Evolutionary conservation across 2,888 invertebrate species (phyloP).

Genomic region (Embidobia sp.): DNA sequence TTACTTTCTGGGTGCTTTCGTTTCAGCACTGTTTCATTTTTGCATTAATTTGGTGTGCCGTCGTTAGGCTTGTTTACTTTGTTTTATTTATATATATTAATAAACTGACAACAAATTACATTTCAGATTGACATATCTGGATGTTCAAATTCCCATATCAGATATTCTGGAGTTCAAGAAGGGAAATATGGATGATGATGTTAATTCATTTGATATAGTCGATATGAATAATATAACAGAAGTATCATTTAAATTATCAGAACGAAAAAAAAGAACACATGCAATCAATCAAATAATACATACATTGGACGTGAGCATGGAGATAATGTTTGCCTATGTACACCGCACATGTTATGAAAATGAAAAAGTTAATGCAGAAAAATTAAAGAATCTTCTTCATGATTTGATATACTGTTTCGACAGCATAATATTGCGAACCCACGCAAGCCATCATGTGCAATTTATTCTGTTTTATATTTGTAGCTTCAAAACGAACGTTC

Average conservation of each 20-base stretch:
- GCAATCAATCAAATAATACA: slow-evolving; percentile 82
- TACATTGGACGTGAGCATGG: slow-evolving; percentile 90
- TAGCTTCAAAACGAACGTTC: slow-evolving; percentile 84
- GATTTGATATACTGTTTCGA: slow-evolving; percentile 89
- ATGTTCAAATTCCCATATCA: slow-evolving; percentile 86
- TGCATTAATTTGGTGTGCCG: too few relatives aligned
- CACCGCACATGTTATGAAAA: slow-evolving; percentile 83
- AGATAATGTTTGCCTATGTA: slow-evolving; percentile 87
- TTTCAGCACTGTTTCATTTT: too few relatives aligned
- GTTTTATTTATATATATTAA: neutral
- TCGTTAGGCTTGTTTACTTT: too few relatives aligned
- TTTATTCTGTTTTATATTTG: slow-evolving; percentile 89
- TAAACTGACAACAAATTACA: neutral
- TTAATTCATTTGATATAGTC: slow-evolving; percentile 46
- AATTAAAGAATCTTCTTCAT: slow-evolving; percentile 82
- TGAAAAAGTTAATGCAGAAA: slow-evolving; percentile 81
- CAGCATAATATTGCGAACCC: slow-evolving; percentile 90
- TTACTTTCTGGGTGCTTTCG: too few relatives aligned
- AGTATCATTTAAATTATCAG: neutral
- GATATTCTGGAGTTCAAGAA: slow-evolving; percentile 81
- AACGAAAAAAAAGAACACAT: neutral
- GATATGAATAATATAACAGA: slow-evolving; percentile 74
- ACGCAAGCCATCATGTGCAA: slow-evolving; percentile 91
- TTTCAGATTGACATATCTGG: slow-evolving; percentile 88
- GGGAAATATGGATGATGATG: slow-evolving; percentile 81